Evolutionary conservation across 2,797 vertebrate genomes (phyloP).

Genomic region (Phylloscopus collybita): DNA sequence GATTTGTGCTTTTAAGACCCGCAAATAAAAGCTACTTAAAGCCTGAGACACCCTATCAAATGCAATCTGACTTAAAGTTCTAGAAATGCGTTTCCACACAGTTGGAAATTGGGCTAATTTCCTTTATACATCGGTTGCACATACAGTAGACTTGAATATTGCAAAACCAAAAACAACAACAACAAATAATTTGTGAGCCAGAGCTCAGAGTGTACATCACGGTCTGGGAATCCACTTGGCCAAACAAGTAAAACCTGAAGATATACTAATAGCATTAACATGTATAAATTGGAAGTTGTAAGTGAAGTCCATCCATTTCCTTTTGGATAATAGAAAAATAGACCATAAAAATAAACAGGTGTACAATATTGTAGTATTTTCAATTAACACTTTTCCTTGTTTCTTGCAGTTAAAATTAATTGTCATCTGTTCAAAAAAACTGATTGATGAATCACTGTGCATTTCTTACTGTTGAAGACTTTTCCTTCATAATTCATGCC

Average conservation of each 20-base stretch:
- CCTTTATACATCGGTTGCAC: neutral
- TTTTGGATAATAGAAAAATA: constrained; percentile 46
- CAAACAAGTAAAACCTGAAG: neutral
- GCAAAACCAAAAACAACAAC: neutral
- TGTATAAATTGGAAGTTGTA: constrained; percentile 32
- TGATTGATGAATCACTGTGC: neutral
- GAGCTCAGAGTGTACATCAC: neutral
- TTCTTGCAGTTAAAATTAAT: constrained; percentile 41
- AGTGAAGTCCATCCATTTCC: constrained; percentile 28
- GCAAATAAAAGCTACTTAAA: neutral
- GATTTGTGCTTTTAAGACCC: neutral
- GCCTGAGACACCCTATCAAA: accelerated
- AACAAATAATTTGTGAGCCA: neutral
- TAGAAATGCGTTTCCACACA: neutral
- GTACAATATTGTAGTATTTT: constrained; percentile 52
- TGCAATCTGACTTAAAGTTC: neutral
- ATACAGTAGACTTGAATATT: neutral
- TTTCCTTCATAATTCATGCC: neutral
- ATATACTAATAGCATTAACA: neutral
- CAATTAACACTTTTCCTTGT: constrained; percentile 38
- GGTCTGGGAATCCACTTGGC: neutral
- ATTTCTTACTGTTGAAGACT: neutral
- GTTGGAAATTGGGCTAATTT: neutral
- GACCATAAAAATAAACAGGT: constrained; percentile 53
- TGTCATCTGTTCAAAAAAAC: constrained; percentile 37